Evolutionary conservation across 2,888 invertebrate species (phyloP).

Genomic region (Camponotus fellah): DNA sequence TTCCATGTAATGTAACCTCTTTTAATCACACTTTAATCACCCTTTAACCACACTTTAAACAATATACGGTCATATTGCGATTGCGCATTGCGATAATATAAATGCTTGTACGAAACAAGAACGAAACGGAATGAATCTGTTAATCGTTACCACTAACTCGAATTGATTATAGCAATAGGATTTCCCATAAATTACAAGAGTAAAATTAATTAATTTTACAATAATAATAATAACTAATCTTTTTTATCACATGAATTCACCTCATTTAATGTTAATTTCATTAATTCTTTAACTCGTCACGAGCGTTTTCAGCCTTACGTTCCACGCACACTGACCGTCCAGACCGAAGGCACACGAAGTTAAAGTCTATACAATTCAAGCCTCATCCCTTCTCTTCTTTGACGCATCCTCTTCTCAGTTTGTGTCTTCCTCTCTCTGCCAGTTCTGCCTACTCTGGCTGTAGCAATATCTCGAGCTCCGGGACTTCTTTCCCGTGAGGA

Average conservation of each 20-base stretch:
- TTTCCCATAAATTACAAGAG: background rate
- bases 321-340: conserved; percentile 58
- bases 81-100: background rate
- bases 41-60: background rate
- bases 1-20: background rate
- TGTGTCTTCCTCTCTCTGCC: conserved; percentile 31
- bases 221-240: background rate
- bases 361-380: conserved; percentile 62
- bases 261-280: background rate
- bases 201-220: background rate
- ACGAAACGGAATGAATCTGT: background rate
- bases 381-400: conserved; percentile 72
- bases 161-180: background rate
- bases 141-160: conserved; percentile 19
- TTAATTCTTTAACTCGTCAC: background rate
- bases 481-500: background rate
- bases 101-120: background rate
- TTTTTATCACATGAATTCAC: background rate
- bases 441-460: conserved; percentile 9
- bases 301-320: conserved; percentile 51
- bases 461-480: background rate
- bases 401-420: conserved; percentile 38
- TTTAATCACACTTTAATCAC: background rate
- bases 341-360: conserved; percentile 56
- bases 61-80: background rate